phyloP scores from a whole-genome alignment of 2,797 vertebrate genomes.

The Petrocephalus schoutedeni region DNA sequence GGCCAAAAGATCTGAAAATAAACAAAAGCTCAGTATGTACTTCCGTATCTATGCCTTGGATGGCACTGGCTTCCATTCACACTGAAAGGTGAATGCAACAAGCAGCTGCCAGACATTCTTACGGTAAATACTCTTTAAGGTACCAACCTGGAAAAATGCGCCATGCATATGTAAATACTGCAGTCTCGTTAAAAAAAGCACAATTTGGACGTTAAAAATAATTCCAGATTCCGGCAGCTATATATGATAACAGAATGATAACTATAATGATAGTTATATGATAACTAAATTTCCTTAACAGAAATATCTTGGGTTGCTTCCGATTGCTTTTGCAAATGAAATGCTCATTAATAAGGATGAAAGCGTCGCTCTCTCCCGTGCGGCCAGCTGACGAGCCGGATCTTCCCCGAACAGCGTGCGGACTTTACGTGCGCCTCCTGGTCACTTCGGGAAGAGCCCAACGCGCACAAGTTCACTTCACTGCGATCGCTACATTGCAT shows the following conservation, averaged over 20 bases:
- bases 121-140: neutral
- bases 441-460: neutral
- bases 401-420: neutral
- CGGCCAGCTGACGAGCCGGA: neutral
- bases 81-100: neutral
- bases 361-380: neutral
- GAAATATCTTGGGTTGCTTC: neutral
- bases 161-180: neutral
- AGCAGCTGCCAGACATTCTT: neutral
- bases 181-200: neutral
- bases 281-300: neutral
- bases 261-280: neutral
- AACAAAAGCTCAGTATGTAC: neutral
- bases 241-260: neutral
- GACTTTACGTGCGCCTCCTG: neutral
- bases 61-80: neutral
- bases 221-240: neutral
- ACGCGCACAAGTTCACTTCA: neutral
- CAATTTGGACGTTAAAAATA: neutral
- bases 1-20: neutral
- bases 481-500: neutral
- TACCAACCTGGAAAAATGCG: neutral
- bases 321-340: neutral
- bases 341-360: neutral
- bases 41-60: neutral